Percentiles rank a stretch among this genome's conserved stretches.
Conservation (phyloP, 30 jellyfish, hydroid and myxozoan species). For the Clytia hemisphaerica region DNA sequence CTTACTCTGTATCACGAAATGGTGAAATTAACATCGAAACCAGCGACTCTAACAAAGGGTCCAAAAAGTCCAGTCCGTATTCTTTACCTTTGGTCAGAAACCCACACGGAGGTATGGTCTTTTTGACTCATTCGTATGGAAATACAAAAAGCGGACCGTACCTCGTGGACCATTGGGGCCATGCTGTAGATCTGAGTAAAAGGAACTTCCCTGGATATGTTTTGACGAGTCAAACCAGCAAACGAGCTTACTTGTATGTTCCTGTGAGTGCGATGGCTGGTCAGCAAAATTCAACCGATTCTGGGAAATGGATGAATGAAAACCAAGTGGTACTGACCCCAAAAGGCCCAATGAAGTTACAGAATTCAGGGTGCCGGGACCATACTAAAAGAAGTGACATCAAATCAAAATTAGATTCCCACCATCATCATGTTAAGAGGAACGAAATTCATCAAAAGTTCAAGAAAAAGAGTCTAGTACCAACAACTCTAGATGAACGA, state of each 20-base stretch:
- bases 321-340: constrained; percentile 85
- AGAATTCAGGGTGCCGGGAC: too few species aligned
- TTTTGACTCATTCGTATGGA: background rate
- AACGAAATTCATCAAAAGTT: too few species aligned
- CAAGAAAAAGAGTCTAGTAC: too few species aligned
- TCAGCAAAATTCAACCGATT: constrained; percentile 54
- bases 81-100: too few species aligned
- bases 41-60: too few species aligned
- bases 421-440: too few species aligned
- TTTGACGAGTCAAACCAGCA: constrained; percentile 52
- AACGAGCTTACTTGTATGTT: constrained; percentile 54
- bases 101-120: constrained; percentile 14
- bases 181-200: constrained; percentile 41
- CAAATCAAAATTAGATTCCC: too few species aligned
- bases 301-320: constrained; percentile 75
- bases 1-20: too few species aligned
- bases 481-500: too few species aligned
- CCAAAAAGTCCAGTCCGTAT: too few species aligned
- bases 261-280: constrained; percentile 78
- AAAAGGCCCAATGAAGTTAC: constrained; percentile 70
- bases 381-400: too few species aligned
- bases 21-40: too few species aligned
- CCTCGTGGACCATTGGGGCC: constrained; percentile 82
- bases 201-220: constrained; percentile 62
- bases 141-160: constrained; percentile 56